Evolutionary conservation across 2,113 vertebrate species (phyloP).

Genomic region (Prunella fulvescens): DNA sequence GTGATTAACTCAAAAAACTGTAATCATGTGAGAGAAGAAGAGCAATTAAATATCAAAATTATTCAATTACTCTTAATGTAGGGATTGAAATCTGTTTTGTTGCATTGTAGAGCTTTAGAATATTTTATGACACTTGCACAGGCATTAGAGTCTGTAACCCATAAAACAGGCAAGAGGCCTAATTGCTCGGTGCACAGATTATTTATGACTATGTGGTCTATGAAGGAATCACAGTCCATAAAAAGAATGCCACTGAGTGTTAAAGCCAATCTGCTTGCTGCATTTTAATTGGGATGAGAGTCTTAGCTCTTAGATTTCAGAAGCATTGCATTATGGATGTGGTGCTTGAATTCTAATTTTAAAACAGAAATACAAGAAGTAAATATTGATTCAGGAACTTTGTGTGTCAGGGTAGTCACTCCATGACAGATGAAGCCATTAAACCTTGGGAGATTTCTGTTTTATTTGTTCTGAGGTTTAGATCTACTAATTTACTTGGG

Average conservation of each 20-base stretch:
- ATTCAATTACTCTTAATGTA: not conserved
- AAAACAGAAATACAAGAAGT: not conserved
- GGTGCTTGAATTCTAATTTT: not conserved
- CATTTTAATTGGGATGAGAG: constrained; percentile 24
- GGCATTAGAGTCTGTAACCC: not conserved
- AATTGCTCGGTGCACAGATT: constrained; percentile 44
- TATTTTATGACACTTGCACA: not conserved
- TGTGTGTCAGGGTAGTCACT: not conserved
- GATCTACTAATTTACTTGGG: not conserved
- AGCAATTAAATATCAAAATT: not conserved
- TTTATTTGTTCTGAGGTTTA: not conserved
- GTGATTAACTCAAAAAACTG: not conserved
- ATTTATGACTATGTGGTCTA: constrained; percentile 50
- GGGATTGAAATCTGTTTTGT: constrained; percentile 18
- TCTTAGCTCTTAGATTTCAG: constrained; percentile 2
- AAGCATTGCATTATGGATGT: not conserved
- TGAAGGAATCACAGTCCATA: constrained; percentile 45
- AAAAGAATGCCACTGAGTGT: constrained; percentile 32
- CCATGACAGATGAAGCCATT: not conserved
- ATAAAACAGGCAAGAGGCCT: constrained; percentile 28
- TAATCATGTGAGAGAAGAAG: not conserved
- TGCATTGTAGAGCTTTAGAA: not conserved
- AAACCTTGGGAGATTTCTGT: not conserved
- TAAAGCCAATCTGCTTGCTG: constrained; percentile 50
- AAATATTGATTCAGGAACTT: not conserved